phyloP scores from a whole-genome alignment of 2,888 invertebrate genomes.

The Ormyrus labotus region DNA sequence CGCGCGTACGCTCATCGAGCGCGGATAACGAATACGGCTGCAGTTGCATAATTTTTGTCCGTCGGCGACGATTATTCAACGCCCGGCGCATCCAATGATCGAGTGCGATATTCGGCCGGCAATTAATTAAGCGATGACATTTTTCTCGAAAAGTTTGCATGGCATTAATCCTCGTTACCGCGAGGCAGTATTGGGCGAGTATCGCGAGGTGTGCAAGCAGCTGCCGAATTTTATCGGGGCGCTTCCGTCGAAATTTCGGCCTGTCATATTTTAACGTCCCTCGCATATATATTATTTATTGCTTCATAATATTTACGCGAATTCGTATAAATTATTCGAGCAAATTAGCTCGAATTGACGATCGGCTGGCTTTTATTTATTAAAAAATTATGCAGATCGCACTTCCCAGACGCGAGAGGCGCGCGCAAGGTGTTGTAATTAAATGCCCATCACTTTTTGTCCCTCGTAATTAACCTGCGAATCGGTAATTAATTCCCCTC shows the following conservation, averaged over 20 bases:
- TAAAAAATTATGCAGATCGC: constrained; percentile 4
- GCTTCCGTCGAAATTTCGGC: constrained; percentile 9
- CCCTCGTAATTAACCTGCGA: too few relatives aligned
- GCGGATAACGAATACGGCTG: too few relatives aligned
- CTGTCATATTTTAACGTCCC: constrained; percentile 20
- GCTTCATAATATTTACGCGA: constrained; percentile 29
- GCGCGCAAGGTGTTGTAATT: too few relatives aligned
- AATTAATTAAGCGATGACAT: constrained; percentile 35
- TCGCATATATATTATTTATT: constrained; percentile 21
- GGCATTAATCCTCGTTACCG: neutral
- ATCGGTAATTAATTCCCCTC: too few relatives aligned
- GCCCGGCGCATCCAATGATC: too few relatives aligned
- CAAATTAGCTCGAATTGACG: constrained; percentile 13
- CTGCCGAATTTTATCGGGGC: constrained; percentile 23
- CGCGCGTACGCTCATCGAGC: too few relatives aligned
- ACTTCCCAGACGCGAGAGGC: too few relatives aligned
- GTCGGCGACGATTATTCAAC: too few relatives aligned
- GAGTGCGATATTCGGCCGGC: neutral
- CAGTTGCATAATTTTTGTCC: too few relatives aligned
- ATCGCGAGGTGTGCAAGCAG: neutral
- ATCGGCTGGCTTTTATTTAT: neutral
- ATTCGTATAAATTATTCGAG: constrained; percentile 25
- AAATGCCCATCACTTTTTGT: too few relatives aligned
- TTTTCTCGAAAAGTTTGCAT: constrained; percentile 7
- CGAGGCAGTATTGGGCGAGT: too few relatives aligned